Evolutionary conservation across 1,140 invertebrate species (phyloP), one percentile per base, ranked within the genome.

Genomic region (Camponotus vicinus): DNA sequence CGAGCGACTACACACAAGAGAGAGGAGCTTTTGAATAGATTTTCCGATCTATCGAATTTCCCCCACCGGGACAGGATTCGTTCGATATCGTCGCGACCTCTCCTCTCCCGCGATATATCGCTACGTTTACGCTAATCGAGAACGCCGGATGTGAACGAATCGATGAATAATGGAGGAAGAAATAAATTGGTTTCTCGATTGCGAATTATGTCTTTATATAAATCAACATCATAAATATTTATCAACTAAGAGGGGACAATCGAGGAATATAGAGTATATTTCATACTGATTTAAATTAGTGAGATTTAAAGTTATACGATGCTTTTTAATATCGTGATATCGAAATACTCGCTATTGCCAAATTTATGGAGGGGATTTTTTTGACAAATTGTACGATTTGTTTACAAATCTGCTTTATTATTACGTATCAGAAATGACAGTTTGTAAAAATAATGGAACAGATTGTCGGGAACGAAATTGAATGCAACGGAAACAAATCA

Each of bases 21-120:
- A 18, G 82, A 45, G 45, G 27, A 61, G 45, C 63, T 78, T 67
- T 78, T 34, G 71, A 85, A 67, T 85, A 66, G 42, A 85, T 85
- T 85, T 85, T 78, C 70, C 82, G 73, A 85, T 42, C 73, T 76
- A 37, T 85, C 73, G 82, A 27, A 78, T 52, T 52, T 18, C 49
- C 49, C 18, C 34, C 45, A 75, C 32, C 69, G 52, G 18, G 40
- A 83, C 40, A 21, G 37, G 49, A 70, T 34, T 57, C 49, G 45
- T 61, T 9, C 42, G 59, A 5, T 80, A 66, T 55, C 69, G 27
- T 49, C 40, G 55, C 59, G 45, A 8, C 13, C 45, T 32, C 45
- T 5, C 9, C 9, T 52, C 57, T 45, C 49, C 49, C 49, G 49
- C 49, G 34, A 52, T 61, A 40, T 55, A 69, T 49, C 21, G 21